Conservation (phyloP, 2,888 invertebrate genomes). For the Drosophila demipolita region DNA sequence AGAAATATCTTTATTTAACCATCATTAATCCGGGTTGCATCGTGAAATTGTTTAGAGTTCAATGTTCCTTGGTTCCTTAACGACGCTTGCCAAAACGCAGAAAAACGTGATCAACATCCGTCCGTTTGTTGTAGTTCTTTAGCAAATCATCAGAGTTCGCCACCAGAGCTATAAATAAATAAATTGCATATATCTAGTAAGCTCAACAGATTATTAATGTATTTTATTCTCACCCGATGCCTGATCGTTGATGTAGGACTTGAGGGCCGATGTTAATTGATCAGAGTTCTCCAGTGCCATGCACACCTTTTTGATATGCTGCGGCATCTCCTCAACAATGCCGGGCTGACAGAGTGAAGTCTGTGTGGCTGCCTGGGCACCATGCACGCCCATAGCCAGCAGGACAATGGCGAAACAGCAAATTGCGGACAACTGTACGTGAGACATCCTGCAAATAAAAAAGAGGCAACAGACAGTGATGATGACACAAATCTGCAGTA, state of each 20-base stretch:
- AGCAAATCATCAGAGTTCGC: constrained; percentile 83
- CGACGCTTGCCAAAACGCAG: constrained; percentile 94
- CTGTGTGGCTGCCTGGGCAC: constrained; percentile 74
- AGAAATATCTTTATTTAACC: constrained; percentile 40
- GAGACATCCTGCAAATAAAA: constrained; percentile 75
- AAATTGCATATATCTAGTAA: not conserved
- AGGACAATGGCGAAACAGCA: constrained; percentile 61
- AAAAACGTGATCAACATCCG: constrained; percentile 96
- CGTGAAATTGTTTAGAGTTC: constrained; percentile 20
- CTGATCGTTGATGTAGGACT: constrained; percentile 84
- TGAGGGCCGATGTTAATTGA: constrained; percentile 83
- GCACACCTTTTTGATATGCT: constrained; percentile 87
- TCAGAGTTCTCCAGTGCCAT: constrained; percentile 86
- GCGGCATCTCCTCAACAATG: constrained; percentile 87
- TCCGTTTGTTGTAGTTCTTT: constrained; percentile 90
- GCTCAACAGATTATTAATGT: not conserved
- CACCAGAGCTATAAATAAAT: constrained; percentile 76
- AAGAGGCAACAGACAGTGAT: not conserved
- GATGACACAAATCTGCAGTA: not conserved
- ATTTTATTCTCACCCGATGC: constrained; percentile 81
- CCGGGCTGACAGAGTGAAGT: constrained; percentile 87
- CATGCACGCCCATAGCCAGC: constrained; percentile 56
- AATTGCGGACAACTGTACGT: constrained; percentile 71
- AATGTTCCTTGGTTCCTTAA: constrained; percentile 82
- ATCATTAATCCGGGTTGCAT: constrained; percentile 49